A percentile compares a stretch with the other conserved stretches of the same genome.
Evolutionary conservation across 1,140 invertebrate species (phyloP).

Genomic region (Nasonia longicornis): DNA sequence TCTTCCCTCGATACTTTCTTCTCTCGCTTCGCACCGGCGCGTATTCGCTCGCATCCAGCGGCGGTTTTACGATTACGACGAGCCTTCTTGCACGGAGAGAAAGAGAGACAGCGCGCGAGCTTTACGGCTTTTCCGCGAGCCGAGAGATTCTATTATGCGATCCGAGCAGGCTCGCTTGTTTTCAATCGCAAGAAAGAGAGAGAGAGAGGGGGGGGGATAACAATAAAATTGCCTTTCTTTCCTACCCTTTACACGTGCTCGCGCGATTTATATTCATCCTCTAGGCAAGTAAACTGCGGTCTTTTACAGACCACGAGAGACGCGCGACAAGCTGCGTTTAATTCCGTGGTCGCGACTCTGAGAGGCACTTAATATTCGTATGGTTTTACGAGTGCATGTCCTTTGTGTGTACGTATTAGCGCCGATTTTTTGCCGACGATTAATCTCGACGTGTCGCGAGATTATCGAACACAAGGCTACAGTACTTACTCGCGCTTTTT

Average conservation of each 20-base stretch:
- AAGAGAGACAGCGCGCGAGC: neutral
- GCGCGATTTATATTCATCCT: neutral
- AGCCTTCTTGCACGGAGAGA: neutral
- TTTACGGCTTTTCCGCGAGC: conserved; percentile 29
- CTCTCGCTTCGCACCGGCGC: neutral
- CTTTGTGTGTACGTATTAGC: no score
- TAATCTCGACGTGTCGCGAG: no score
- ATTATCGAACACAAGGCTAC: no score
- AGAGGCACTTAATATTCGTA: neutral
- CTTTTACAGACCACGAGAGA: conserved; percentile 3
- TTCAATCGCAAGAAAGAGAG: conserved; percentile 7
- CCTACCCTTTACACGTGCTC: neutral
- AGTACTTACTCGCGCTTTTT: no score
- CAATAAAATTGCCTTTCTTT: conserved; percentile 25
- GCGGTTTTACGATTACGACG: conserved; percentile 33
- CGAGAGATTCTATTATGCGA: conserved; percentile 32
- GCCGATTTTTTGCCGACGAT: no score
- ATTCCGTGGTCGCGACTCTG: neutral
- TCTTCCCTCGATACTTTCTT: neutral
- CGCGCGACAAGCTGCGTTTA: neutral
- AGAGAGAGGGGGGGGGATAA: neutral
- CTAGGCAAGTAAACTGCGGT: neutral
- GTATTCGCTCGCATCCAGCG: neutral
- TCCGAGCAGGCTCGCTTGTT: neutral
- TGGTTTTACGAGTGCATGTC: neutral